phyloP scores from a whole-genome alignment of 2,797 vertebrate genomes.

The Lacerta viridis region DNA sequence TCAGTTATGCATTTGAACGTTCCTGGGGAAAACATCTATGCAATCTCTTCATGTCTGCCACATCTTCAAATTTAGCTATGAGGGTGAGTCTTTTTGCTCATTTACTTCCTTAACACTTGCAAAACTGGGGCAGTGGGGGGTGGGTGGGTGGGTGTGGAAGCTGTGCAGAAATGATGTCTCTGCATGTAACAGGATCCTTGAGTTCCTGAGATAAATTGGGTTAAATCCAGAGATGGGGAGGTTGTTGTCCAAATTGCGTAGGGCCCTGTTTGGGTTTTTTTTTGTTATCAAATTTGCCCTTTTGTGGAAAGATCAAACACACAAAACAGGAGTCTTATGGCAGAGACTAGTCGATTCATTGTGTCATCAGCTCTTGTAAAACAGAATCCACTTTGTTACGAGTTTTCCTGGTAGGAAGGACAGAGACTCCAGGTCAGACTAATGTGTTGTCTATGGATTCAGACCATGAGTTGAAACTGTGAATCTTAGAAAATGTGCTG shows the following conservation, averaged over 20 bases:
- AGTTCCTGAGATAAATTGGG: background rate
- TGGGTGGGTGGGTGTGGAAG: background rate
- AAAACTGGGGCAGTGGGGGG: background rate
- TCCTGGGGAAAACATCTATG: conserved; percentile 45
- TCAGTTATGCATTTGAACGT: conserved; percentile 45
- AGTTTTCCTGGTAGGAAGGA: background rate
- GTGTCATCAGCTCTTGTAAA: background rate
- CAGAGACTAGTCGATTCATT: background rate
- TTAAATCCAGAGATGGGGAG: background rate
- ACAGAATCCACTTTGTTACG: background rate
- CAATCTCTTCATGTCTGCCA: conserved; percentile 41
- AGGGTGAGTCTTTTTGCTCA: conserved; percentile 36
- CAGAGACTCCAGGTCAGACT: background rate
- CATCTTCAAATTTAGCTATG: conserved; percentile 40
- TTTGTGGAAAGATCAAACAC: background rate
- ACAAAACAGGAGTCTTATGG: too few species aligned
- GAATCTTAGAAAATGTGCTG: background rate
- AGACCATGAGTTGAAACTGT: background rate
- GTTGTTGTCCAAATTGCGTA: background rate
- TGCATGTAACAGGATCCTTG: background rate
- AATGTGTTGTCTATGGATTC: background rate
- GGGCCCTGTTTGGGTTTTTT: background rate
- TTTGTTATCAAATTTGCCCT: background rate
- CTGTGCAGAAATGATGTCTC: background rate
- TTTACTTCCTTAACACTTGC: conserved; percentile 32